These are phyloP conservation scores for Ormyrus labotus DNA, from an alignment of 2,888 invertebrate species.

Conservation along the genomic window DNA sequence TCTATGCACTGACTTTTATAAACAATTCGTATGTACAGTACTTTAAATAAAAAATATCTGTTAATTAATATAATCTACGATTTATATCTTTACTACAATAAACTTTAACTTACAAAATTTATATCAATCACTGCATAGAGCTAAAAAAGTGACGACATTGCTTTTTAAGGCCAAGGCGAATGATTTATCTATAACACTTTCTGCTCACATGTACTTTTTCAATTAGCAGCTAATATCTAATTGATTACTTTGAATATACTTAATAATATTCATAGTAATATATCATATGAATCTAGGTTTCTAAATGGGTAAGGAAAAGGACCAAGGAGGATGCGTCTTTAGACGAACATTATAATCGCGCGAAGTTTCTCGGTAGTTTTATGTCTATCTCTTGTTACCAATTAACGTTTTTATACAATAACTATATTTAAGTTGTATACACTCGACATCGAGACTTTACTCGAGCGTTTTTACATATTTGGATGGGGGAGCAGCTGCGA, in stretches of 20 bases:
- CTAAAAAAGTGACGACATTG: constrained; percentile 5
- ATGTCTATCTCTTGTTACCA: constrained; percentile 58
- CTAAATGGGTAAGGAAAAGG: constrained; percentile 57
- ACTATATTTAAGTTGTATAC: constrained; percentile 62
- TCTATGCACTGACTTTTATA: constrained; percentile 13
- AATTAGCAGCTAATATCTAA: constrained; percentile 67
- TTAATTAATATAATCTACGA: constrained; percentile 5
- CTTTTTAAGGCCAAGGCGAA: constrained; percentile 6
- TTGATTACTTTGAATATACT: constrained; percentile 60
- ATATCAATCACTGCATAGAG: constrained; percentile 16
- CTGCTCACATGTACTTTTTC: constrained; percentile 53
- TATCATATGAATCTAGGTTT: constrained; percentile 68
- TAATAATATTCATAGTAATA: constrained; percentile 62
- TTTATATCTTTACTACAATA: constrained; percentile 10
- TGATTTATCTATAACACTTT: constrained; percentile 24
- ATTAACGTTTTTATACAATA: constrained; percentile 63
- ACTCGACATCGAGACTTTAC: constrained; percentile 59
- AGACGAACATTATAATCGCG: constrained; percentile 59
- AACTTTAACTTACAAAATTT: constrained; percentile 1
- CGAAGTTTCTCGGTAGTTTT: constrained; percentile 58
- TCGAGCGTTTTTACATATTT: constrained; percentile 22
- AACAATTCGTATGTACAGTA: constrained; percentile 21
- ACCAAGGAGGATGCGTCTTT: constrained; percentile 46
- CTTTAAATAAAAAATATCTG: not conserved
- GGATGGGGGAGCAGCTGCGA: constrained; percentile 12